Evolutionary conservation across 1,140 invertebrate species (phyloP).

Genomic region (Drosophila santomea): DNA sequence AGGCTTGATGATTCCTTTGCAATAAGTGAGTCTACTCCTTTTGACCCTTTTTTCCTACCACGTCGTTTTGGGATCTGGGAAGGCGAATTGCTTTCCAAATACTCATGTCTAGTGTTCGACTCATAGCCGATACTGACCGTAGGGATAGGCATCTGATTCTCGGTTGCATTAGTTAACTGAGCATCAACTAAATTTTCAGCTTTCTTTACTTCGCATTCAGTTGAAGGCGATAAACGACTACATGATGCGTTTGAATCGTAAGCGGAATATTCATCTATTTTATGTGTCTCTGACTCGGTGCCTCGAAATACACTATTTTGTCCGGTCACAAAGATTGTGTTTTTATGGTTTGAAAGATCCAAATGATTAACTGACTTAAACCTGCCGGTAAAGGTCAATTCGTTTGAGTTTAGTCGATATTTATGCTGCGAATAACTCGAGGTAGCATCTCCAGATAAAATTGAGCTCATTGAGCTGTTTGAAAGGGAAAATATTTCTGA

Average conservation of each 20-base stretch:
- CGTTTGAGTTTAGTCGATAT: slow-evolving; percentile 31
- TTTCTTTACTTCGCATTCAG: slow-evolving; percentile 36
- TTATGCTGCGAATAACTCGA: slow-evolving; percentile 42
- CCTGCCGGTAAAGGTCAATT: slow-evolving; percentile 78
- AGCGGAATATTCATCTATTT: slow-evolving; percentile 39
- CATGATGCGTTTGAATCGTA: slow-evolving; percentile 66
- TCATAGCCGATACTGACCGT: not conserved
- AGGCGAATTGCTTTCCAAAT: slow-evolving; percentile 10
- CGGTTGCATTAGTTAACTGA: not conserved
- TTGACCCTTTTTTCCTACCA: slow-evolving; percentile 90
- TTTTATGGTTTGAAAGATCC: slow-evolving; percentile 20
- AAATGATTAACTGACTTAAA: slow-evolving; percentile 54
- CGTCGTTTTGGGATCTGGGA: slow-evolving; percentile 86
- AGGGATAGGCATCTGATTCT: not conserved
- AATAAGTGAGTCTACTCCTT: slow-evolving; percentile 85
- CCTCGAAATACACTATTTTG: slow-evolving; percentile 11
- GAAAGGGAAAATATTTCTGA: slow-evolving; percentile 76
- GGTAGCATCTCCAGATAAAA: slow-evolving; percentile 62
- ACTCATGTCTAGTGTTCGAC: slow-evolving; percentile 9
- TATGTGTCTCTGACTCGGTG: slow-evolving; percentile 32
- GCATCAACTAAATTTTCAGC: slow-evolving; percentile 23
- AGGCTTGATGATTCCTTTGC: slow-evolving; percentile 73
- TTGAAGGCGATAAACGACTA: slow-evolving; percentile 58
- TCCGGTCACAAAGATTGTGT: slow-evolving; percentile 1
- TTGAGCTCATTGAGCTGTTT: slow-evolving; percentile 81